Evolutionary conservation across 2,797 vertebrate genomes (phyloP), one percentile per base, ranked within the genome.

Genomic region (Sylvia borin): DNA sequence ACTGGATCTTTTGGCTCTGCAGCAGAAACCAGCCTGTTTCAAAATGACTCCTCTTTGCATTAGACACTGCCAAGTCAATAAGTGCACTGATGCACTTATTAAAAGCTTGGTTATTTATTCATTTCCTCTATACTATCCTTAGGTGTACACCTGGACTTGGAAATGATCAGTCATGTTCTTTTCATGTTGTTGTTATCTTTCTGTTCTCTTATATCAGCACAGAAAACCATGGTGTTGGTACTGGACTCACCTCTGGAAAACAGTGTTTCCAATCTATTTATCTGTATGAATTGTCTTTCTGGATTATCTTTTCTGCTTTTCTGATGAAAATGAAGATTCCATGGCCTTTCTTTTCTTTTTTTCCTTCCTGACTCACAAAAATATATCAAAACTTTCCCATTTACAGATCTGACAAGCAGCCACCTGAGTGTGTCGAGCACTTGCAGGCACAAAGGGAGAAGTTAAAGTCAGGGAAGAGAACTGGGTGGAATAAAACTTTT

Each of bases 51-150:
- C 38, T 78, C 54, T 86, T 85, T 72, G 71, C 66, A 14, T 77
- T 34, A 88, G 75, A 43, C 36, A 17, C 60, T 75, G n/a, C n/a
- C 72, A 84, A 51, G 40, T 80, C 43, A 60, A 16, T 16, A 34
- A n/a, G 12, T 68, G 40, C 34, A 55, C 67, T 57, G 53, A 70
- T 64, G 58, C 40, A 51, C 42, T 83, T 72, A 74, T 78, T 94
- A 92, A 95, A 94, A 93, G 32, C 34, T 88, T 78, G 64, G 55
- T 90, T 95, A 81, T 91, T 81, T 90, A 93, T 92, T 95, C 0
- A 88, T 92, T 93, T 92, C 66, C 34, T 86, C 60, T 73, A 66
- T 50, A 19, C 58, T 93, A 31, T 73, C 84, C 91, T 92, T 36
- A 83, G 72, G 32, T 68, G 24, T 70, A 57, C 0, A 14, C 20